Evolutionary conservation across 2,113 vertebrate species (phyloP), one percentile per base, ranked within the genome.

Genomic region (Paraplagusia blochii): DNA sequence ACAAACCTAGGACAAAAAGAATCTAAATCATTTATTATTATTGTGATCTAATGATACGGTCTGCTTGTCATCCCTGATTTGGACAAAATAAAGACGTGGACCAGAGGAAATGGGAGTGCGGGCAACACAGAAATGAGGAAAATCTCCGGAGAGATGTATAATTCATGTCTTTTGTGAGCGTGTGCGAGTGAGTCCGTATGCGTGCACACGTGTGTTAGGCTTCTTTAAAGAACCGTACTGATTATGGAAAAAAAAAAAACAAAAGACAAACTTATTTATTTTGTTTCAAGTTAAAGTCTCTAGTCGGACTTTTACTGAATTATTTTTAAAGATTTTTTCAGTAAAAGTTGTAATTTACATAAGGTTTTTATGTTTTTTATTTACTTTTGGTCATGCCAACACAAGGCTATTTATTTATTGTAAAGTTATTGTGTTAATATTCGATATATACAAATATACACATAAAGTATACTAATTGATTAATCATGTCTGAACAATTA

Each of bases 61-160:
- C 1, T 73, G 39, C 48, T 57, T 11, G 53, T 56, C 65, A 43
- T 65, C 73, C 36, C 76, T 71, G 62, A 69, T 58, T 72, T 66
- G 52, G 44, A 42, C 22, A 62, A 67, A 63, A 55, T 60, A 69
- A 38, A 65, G 58, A 48, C 38, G 38, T 45, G 15, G 50, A 53
- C 58, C 45, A 53, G 49, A 64, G 50, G 22, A 47, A 63, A 58
- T 16, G 53, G 36, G 40, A 63, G 16, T 48, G 39, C 47, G 14
- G 38, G 45, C 9, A 34, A 71, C 51, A 53, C 47, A 16, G 61
- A 67, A 77, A 81, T 62, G 61, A 72, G 39, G 17, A 68, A 81
- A 81, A 72, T 57, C 83, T 85, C 83, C 22, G 66, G 78, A 76
- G 83, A 70, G 69, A 90, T 89, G 65, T 86, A 85, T 89, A 88